Evolutionary conservation across 1,140 invertebrate genomes (phyloP).

Genomic region (Aphidius gifuensis): DNA sequence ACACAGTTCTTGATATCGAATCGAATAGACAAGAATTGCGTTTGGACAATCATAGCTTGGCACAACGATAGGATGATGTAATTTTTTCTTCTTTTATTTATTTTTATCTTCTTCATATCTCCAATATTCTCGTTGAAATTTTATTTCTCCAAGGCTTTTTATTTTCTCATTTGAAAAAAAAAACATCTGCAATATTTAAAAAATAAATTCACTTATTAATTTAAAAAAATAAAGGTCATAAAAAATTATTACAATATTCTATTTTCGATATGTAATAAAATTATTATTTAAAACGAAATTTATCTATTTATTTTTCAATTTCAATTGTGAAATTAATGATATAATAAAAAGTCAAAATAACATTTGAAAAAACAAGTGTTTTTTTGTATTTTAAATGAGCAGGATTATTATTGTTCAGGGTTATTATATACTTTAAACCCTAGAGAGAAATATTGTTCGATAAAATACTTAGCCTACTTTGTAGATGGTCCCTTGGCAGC

Average conservation of each 20-base stretch:
- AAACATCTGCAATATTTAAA: too few relatives aligned
- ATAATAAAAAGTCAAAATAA: background rate
- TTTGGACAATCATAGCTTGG: slow-evolving; percentile 58
- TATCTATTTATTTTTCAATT: too few relatives aligned
- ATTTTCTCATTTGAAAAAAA: too few relatives aligned
- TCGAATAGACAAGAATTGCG: slow-evolving; percentile 55
- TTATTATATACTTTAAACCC: too few relatives aligned
- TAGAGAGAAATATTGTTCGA: background rate
- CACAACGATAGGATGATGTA: slow-evolving; percentile 35
- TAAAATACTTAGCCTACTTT: slow-evolving; percentile 36
- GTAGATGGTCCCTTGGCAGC: slow-evolving; percentile 31
- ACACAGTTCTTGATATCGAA: slow-evolving; percentile 56
- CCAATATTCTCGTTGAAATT: background rate
- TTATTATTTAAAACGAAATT: too few relatives aligned
- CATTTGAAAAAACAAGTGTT: background rate
- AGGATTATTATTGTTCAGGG: too few relatives aligned
- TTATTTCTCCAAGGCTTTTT: too few relatives aligned
- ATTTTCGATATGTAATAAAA: too few relatives aligned
- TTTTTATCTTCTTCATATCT: slow-evolving; percentile 7
- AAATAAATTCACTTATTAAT: too few relatives aligned
- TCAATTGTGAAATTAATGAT: too few relatives aligned
- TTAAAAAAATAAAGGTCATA: too few relatives aligned
- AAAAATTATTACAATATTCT: too few relatives aligned
- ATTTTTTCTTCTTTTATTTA: background rate
- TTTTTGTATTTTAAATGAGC: background rate